Evolutionary conservation across 53 echinoderm and acorn worm genomes (phyloP).

Genomic region (Pentamera pediparva): DNA sequence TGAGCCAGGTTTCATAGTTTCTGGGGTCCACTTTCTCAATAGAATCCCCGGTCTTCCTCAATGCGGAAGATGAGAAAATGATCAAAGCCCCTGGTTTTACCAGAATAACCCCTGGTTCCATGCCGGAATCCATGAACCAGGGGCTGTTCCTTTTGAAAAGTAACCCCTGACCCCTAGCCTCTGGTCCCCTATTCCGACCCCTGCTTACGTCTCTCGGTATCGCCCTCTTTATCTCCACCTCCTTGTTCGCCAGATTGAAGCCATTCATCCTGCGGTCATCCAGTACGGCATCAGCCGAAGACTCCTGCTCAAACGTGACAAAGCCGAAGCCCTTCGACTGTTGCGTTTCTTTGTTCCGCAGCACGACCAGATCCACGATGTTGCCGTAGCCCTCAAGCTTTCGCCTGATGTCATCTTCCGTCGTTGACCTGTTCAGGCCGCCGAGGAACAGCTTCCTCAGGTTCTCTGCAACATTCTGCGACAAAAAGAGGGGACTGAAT

Average conservation of each 20-base stretch:
- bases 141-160: too few species aligned
- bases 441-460: slow-evolving; percentile 84
- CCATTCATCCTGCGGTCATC: slow-evolving; percentile 5
- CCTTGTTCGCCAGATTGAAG: not conserved
- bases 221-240: slow-evolving; percentile 62
- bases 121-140: too few species aligned
- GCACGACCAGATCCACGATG: slow-evolving; percentile 69
- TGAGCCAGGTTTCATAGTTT: too few species aligned
- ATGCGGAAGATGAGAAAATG: too few species aligned
- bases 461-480: too few species aligned
- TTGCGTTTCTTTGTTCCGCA: slow-evolving; percentile 20
- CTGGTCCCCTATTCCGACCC: too few species aligned
- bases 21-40: too few species aligned
- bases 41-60: too few species aligned
- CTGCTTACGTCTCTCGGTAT: slow-evolving; percentile 67
- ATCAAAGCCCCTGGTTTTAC: too few species aligned
- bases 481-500: too few species aligned
- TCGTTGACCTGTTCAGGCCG: slow-evolving; percentile 61
- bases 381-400: slow-evolving; percentile 70
- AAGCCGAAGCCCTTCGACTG: slow-evolving; percentile 69
- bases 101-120: too few species aligned
- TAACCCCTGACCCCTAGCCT: too few species aligned
- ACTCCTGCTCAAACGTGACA: slow-evolving; percentile 53
- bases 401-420: slow-evolving; percentile 55
- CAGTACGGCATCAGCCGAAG: slow-evolving; percentile 28